These are phyloP conservation scores for Herpailurus yagouaroundi DNA, from an alignment of 2,113 vertebrate genomes.

Conservation along the genomic window DNA sequence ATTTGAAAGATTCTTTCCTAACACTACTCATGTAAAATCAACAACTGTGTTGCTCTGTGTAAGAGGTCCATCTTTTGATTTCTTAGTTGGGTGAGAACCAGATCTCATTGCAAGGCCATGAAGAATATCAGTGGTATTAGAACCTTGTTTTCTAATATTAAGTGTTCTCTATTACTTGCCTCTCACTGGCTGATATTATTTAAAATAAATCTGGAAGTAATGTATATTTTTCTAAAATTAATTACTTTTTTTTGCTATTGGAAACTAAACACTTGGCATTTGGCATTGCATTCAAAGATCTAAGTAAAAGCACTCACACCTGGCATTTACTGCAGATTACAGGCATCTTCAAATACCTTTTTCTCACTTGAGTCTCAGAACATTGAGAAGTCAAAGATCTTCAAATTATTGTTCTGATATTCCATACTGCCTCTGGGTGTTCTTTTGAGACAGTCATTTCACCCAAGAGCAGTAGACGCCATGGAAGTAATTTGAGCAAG, in stretches of 20 bases:
- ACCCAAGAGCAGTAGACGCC: neutral
- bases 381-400: neutral
- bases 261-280: neutral
- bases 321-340: neutral
- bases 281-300: neutral
- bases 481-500: neutral
- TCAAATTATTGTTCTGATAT: neutral
- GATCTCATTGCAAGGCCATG: neutral
- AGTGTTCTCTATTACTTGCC: neutral
- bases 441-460: neutral
- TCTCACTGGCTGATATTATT: neutral
- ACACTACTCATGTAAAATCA: neutral
- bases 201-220: neutral
- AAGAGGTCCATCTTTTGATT: neutral
- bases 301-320: neutral
- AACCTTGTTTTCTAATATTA: neutral
- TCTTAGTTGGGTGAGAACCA: neutral
- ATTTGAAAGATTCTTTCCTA: neutral
- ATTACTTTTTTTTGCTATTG: neutral
- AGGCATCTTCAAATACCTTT: neutral
- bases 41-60: accelerated
- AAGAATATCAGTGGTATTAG: neutral
- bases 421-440: neutral
- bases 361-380: neutral
- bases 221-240: constrained; percentile 17